Base-by-base conservation (phyloP, 2,113 vertebrate genomes). In the Bufo gargarizans region DNA sequence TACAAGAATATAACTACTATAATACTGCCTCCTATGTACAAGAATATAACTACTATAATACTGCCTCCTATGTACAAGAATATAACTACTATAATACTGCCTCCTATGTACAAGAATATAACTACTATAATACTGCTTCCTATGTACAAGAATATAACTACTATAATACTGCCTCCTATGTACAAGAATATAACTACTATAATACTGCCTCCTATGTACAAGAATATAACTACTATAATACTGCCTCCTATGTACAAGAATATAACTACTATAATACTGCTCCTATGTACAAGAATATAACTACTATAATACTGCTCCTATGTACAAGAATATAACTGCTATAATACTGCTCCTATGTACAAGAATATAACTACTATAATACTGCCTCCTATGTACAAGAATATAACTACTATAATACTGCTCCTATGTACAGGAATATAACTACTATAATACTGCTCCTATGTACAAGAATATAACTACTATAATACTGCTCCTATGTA, bases 11-110 rank as follows among this genome's bases (percentile, higher is more conserved):
- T n/a, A 65, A 65, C 61, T 61, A 61, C 59, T 65, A 65, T 65
- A 65, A 65, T 65, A 65, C 61, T 65, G 61, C 14, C 59, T 19
- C 20, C 61, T 65, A 65, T 65, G 20, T 65, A 65, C 61, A 65
- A n/a, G 61, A 65, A 65, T 65, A 65, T 65, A 65, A 65, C 61
- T 65, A 65, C 61, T 65, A n/a, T 65, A 65, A 65, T 65, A 65
- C 61, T 65, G 20, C 14, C 56, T 65, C 61, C 61, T 65, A 65
- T 65, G 20, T 65, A 65, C 61, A 65, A 65, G 61, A 65, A 65
- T 65, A 65, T 65, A 65, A 65, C 61, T 65, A 65, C 61, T 65
- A 65, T 65, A 65, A 65, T 65, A 65, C 61, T 65, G 19, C 7
- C 61, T 8, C 19, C 61, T 65, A 65, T 65, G 20, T 65, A 65